Conservation (phyloP, 2,888 invertebrate genomes). For the Nomada fabriciana region DNA sequence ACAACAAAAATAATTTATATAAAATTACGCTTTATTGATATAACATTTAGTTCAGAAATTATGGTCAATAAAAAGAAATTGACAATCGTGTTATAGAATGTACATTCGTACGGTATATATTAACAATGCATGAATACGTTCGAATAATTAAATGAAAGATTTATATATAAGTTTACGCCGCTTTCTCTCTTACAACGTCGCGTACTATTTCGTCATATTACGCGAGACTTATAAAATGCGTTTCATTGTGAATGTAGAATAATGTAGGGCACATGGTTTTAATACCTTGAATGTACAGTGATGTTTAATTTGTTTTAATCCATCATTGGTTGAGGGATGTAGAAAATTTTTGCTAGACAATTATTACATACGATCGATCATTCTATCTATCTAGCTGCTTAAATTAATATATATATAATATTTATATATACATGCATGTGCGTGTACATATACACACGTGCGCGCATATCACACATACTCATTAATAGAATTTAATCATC, state of each 20-base stretch:
- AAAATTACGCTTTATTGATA: conserved; percentile 64
- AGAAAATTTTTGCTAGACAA: conserved; percentile 39
- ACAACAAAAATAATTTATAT: conserved; percentile 47
- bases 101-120: conserved; percentile 30
- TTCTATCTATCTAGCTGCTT: conserved; percentile 29
- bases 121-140: conserved; percentile 27
- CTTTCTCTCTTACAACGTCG: not conserved
- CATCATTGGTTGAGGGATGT: conserved; percentile 18
- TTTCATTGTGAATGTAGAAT: conserved; percentile 3
- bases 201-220: not conserved
- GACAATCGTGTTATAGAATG: conserved; percentile 46
- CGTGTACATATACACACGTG: not conserved
- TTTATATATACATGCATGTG: not conserved
- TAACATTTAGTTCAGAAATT: conserved; percentile 30
- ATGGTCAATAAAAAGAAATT: conserved; percentile 45
- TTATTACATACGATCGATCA: conserved; percentile 31
- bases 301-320: conserved; percentile 10
- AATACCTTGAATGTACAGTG: not conserved
- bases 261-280: not conserved
- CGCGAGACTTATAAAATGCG: conserved; percentile 20
- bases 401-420: not conserved
- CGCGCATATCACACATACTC: conserved; percentile 17
- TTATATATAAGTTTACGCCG: not conserved
- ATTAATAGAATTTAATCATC: conserved; percentile 85
- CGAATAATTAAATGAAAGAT: conserved; percentile 21